Evolutionary conservation across 2,888 invertebrate genomes (phyloP), one percentile per base, ranked within the genome.

Genomic region (Campaea margaritaria): DNA sequence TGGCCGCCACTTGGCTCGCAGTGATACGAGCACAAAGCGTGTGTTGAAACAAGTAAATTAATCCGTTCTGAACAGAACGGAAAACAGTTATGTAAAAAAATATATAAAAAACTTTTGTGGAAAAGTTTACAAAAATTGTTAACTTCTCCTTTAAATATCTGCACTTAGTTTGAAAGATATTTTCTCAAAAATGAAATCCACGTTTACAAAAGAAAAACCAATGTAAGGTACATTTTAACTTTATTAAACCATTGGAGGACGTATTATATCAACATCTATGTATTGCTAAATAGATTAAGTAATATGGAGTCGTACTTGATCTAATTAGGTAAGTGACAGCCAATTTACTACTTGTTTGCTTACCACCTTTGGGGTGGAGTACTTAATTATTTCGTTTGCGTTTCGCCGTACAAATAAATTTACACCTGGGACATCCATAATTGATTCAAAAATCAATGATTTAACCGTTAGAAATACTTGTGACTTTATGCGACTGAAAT

Each of bases 331-430:
- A 45, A 57, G 44, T 50, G 45, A 57, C 50, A 57, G 38, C 45
- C 57, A 50, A 57, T 57, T 57, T 45, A 48, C 31, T 54, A 42
- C 42, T 31, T 42, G 34, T 55, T 47, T 47, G 54, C 66, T 60
- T 62, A 21, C 34, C 34, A 47, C 42, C 41, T 34, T 2, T 28
- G 11, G 59, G 47, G 64, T 70, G 51, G 65, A 60, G 68, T 74
- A 73, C 66, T 67, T 64, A 65, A 58, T 63, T 50, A 41, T 56
- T 49, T 54, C 54, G 62, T 59, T 62, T 62, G 64, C 57, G 57
- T 68, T 68, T 67, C 65, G 60, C 75, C 74, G 70, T 68, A 73
- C 63, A 73, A 73, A 75, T 73, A 74, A 75, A 78, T 78, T 79
- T 77, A 79, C 74, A 27, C 27, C 42, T 12, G 46, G 31, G 54